phyloP scores from a whole-genome alignment of 2,888 invertebrate genomes.

The Yponomeuta cagnagella region DNA sequence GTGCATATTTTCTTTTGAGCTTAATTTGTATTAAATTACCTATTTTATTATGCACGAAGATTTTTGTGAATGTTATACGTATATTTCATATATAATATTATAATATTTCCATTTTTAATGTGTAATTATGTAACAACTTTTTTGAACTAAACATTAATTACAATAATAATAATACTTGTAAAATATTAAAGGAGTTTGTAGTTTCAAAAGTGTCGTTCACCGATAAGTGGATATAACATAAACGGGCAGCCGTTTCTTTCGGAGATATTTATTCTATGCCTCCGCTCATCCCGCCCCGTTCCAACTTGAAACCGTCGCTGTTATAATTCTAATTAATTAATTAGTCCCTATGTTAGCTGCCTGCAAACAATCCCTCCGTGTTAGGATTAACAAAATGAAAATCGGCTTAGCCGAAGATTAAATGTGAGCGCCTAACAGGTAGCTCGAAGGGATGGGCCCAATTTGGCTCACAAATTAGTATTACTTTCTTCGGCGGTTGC shows the following conservation, averaged over 20 bases:
- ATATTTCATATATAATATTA: no score
- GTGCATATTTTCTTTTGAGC: no score
- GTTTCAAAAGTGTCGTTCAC: no score
- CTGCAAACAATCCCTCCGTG: conserved; percentile 28
- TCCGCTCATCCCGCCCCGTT: not conserved
- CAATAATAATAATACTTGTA: no score
- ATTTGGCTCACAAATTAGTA: conserved; percentile 9
- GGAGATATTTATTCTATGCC: not conserved
- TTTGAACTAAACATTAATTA: no score
- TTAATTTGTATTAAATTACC: no score
- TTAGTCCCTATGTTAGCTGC: conserved; percentile 36
- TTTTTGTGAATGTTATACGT: no score
- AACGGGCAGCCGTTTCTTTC: not conserved
- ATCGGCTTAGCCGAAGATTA: conserved; percentile 48
- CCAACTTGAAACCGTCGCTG: not conserved
- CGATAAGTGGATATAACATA: no score
- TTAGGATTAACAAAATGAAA: conserved; percentile 47
- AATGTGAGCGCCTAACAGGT: conserved; percentile 33
- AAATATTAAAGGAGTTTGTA: no score
- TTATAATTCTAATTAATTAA: conserved; percentile 24
- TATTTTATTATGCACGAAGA: no score
- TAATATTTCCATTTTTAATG: no score
- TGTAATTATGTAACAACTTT: no score
- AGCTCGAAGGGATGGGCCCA: conserved; percentile 21
- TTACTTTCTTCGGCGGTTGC: conserved; percentile 20